These are phyloP conservation scores for Alauda arvensis DNA, from an alignment of 2,797 vertebrate genomes.

Conservation along the genomic window DNA sequence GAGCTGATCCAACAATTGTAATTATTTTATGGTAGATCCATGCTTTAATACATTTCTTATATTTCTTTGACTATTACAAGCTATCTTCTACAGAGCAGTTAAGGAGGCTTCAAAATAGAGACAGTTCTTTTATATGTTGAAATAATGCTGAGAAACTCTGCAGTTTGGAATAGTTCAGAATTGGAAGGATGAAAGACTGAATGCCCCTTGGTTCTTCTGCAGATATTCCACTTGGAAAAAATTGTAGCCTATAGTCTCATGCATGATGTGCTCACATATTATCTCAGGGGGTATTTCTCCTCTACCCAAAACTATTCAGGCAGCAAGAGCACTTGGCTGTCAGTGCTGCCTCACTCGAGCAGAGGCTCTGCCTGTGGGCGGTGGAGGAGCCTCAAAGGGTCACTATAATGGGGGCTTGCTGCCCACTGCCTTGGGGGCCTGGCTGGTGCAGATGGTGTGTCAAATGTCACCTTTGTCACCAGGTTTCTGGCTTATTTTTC, in stretches of 20 bases:
- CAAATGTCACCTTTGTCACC: background rate
- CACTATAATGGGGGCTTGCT: background rate
- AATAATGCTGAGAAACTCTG: background rate
- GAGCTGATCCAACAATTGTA: background rate
- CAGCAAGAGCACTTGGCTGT: background rate
- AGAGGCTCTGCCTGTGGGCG: background rate
- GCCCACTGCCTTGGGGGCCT: background rate
- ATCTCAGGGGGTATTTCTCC: background rate
- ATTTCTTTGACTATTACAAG: background rate
- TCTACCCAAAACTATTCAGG: background rate
- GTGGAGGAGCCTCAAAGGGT: background rate
- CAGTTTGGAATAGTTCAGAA: background rate
- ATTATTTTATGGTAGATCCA: background rate
- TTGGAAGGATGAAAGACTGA: background rate
- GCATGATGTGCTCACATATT: background rate
- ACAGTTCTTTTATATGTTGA: background rate
- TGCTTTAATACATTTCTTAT: background rate
- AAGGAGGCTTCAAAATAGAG: background rate
- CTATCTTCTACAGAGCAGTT: background rate
- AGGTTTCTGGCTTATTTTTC: background rate
- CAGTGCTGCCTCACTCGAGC: background rate
- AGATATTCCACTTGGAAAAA: background rate
- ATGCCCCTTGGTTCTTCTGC: background rate
- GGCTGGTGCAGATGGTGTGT: background rate
- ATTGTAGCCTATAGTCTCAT: fast-evolving